Base-by-base conservation (phyloP, 2,888 invertebrate species). In the Chalcis sispes region DNA sequence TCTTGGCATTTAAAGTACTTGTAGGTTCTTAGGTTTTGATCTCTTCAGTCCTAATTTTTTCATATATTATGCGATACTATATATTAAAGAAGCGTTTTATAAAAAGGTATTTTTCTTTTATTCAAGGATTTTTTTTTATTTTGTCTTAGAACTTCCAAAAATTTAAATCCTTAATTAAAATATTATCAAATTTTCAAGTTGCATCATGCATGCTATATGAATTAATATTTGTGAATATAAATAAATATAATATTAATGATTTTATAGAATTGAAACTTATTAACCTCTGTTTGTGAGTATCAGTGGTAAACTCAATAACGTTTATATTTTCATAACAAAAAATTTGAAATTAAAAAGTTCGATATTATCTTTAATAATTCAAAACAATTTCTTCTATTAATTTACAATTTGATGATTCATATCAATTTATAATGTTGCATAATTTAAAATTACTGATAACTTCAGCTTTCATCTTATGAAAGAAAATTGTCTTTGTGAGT, bases 11-110 rank as follows among this genome's bases (percentile, higher is more conserved):
- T 20, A 10, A 23, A 64, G 23, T 29, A 4, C 52, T 54, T 54
- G 13, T n/a, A 32, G 18, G 42, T 46, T 36, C 52, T 62, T 46
- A 36, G 40, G 10, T 70, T 75, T 75, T 58, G 32, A 2, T 71
- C 59, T 54, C 65, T 59, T 46, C 15, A 36, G 50, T 58, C 29
- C 56, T 29, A 36, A 50, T 71, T 77, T 69, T 80, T 77, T 18
- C 65, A 65, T 71, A 77, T 80, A 84, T 81, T 80, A 87, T 87
- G 86, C 82, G 85, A 80, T 84, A 82, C 81, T 84, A 85, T 82
- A 72, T 85, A 74, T 82, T 81, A 79, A 87, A 83, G 80, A 86
- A 83, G 78, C 84, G 84, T 75, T 81, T 85, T 69, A 73, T 84
- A 54, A 86, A 84, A 82, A 86, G 86, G 86, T 86, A 86, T 52